Evolutionary conservation across 2,113 vertebrate species (phyloP), one percentile per base, ranked within the genome.

Genomic region (Carollia perspicillata): DNA sequence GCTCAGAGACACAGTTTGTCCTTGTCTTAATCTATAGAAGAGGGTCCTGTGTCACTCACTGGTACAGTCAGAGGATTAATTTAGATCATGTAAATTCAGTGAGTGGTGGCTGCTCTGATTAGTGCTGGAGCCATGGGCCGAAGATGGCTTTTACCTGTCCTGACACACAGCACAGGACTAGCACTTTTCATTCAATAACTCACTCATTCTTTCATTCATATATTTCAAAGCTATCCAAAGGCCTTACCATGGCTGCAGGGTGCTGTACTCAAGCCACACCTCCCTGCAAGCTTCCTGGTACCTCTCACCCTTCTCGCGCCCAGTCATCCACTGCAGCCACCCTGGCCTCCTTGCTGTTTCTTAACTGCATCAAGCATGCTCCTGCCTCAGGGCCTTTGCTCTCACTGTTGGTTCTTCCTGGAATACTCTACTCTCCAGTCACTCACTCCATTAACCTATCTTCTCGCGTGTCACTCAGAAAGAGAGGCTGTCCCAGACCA

Each of bases 261-360:
- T 23, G 37, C 6, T n/a, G 0, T 23, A 3, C 0, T 42, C 2
- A 65, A 71, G 4, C 35, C 3, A 2, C 26, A 6, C 30, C 14
- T 17, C 17, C 2, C 3, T 9, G 22, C 49, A 22, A 0, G 11
- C 17, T 84, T 44, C 6, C 26, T 40, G 72, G 22, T 55, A 8
- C 12, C 44, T 33, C 66, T 8, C 26, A 26, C 8, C 5, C 33
- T 6, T 60, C 16, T 22, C 7, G 1, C 23, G n/a, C 4, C 51
- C 44, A n/a, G 7, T n/a, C n/a, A 3, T 18, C 28, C 20, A 11
- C n/a, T 65, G 30, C 26, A 69, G 72, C 63, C 30, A 28, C 35
- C 33, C 14, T 26, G 30, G 20, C 81, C 75, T 47, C 8, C 13
- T 66, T 26, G 58, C 5, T 93, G 26, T 49, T 63, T 28, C 65